Conservation (phyloP, 2,113 vertebrate species). For the Meleagris gallopavo region DNA sequence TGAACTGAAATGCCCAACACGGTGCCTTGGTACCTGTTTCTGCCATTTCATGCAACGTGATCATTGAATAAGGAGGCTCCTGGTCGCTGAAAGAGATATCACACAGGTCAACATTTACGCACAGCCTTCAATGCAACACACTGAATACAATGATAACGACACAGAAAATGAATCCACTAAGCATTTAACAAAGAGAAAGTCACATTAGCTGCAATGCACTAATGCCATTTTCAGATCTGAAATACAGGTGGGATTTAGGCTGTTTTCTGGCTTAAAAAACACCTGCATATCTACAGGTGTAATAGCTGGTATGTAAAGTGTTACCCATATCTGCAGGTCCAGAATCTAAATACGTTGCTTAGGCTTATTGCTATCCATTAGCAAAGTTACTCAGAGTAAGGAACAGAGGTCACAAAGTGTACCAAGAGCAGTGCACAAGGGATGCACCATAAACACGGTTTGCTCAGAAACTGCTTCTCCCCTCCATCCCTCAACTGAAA, state of each 20-base stretch:
- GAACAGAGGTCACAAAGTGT: neutral
- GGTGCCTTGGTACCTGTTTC: constrained; percentile 90
- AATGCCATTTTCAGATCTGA: neutral
- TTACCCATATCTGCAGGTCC: neutral
- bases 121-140: neutral
- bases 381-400: neutral
- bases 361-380: neutral
- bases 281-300: neutral
- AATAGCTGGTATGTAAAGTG: neutral
- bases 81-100: constrained; percentile 92
- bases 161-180: neutral
- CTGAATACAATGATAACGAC: neutral
- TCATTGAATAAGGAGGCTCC: constrained; percentile 99
- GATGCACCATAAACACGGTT: fast-evolving
- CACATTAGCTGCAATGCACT: neutral
- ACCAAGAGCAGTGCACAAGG: neutral
- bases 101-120: constrained; percentile 57
- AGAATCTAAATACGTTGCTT: neutral
- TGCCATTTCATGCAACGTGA: constrained; percentile 99
- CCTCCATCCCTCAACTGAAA: neutral
- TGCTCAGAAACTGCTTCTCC: neutral
- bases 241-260: neutral
- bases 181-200: neutral
- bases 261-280: neutral
- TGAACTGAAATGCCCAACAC: constrained; percentile 47